Evolutionary conservation across 2,797 vertebrate species (phyloP).

Genomic region (Gephyroberyx darwinii): DNA sequence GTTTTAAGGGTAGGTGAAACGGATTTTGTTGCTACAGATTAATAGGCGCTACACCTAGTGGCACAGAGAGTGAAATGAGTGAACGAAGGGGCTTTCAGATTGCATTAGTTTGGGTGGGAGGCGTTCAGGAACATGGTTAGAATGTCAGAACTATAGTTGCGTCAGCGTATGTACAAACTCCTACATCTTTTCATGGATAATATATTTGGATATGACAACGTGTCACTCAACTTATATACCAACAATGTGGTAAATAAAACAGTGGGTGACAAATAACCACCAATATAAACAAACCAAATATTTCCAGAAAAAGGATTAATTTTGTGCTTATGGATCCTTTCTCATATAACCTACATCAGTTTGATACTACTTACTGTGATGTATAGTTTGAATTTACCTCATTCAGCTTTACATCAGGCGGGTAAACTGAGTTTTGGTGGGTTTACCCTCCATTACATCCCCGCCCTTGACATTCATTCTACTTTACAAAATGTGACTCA

Average conservation of each 20-base stretch:
- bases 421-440: background rate
- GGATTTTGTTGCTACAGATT: background rate
- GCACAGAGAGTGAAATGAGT: background rate
- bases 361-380: too few species aligned
- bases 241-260: too few species aligned
- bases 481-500: background rate
- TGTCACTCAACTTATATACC: background rate
- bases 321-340: too few species aligned
- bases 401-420: background rate
- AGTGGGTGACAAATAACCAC: too few species aligned
- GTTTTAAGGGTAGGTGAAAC: slow-evolving; percentile 86
- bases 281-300: too few species aligned
- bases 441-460: background rate
- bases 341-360: background rate
- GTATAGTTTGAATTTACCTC: too few species aligned
- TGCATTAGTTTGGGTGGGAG: background rate
- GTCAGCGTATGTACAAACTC: background rate
- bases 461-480: background rate
- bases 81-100: background rate
- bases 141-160: background rate
- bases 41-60: background rate
- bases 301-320: too few species aligned
- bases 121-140: background rate
- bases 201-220: background rate
- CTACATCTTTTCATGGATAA: background rate